A percentile compares a stretch with the other conserved stretches of the same genome.
These are phyloP conservation scores for Leptothorax acervorum DNA, from an alignment of 2,888 invertebrate genomes.

Conservation along the genomic window DNA sequence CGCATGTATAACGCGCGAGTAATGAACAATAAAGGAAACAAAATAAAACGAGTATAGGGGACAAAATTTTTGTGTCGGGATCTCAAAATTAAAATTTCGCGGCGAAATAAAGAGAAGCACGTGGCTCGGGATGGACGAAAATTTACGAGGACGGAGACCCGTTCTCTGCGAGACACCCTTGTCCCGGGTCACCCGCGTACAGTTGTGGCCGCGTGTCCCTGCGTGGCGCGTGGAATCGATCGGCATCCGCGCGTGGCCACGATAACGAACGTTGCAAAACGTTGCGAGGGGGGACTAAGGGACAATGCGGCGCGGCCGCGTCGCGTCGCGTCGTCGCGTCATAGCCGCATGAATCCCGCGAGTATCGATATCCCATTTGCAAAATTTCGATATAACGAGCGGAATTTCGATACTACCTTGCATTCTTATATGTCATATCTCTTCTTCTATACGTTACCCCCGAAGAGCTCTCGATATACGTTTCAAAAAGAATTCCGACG, in stretches of 20 bases:
- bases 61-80: too few relatives aligned
- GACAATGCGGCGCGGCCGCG: background rate
- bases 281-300: background rate
- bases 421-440: too few relatives aligned
- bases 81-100: too few relatives aligned
- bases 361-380: background rate
- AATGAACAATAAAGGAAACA: background rate
- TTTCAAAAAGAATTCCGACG: background rate
- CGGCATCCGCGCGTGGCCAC: constrained; percentile 37
- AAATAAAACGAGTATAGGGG: background rate
- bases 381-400: background rate
- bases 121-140: background rate
- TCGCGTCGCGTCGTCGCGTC: too few relatives aligned
- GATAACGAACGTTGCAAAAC: constrained; percentile 41
- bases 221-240: constrained; percentile 44
- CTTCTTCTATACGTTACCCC: background rate
- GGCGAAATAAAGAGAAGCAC: too few relatives aligned
- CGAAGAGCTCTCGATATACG: background rate
- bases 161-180: background rate
- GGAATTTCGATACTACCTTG: background rate
- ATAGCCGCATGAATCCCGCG: background rate
- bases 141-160: background rate
- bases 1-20: background rate
- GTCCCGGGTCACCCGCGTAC: constrained; percentile 30
- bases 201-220: constrained; percentile 23